Evolutionary conservation across 1,140 invertebrate genomes (phyloP), one percentile per base, ranked within the genome.

Genomic region (Neodiprion fabricii): DNA sequence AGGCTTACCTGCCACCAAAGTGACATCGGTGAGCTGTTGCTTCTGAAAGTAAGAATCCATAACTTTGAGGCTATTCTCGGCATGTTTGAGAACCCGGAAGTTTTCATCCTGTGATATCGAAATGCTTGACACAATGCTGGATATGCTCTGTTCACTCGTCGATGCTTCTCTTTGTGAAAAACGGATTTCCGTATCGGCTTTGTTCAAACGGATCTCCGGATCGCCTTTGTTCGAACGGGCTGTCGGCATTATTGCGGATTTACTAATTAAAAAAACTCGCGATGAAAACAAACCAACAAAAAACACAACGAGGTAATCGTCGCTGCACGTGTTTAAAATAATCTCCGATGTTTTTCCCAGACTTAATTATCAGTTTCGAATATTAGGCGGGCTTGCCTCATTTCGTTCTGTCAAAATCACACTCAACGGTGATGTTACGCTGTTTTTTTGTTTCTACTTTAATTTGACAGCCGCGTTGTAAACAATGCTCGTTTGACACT

Each of bases 41-140:
- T 93, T 92, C 79, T 94, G 91, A 72, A 95, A 92, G 87, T 96
- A 96, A 67, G 90, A 89, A 83, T 94, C 94, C 93, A 97, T 96
- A 81, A 93, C 92, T 75, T 91, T 92, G 66, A 97, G 88, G 82
- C 95, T 95, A 40, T 90, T 90, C 82, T 95, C 95, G 0, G 96
- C 93, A 89, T 97, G 95, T 77, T 93, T 93, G 78, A 92, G 90
- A 82, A 93, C 93, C 75, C 92, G 91, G 86, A 95, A 96, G 82
- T 92, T 93, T 89, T 96, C 95, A 84, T 96, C 94, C 79, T 92
- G 92, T 1, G 88, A 88, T 48, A 78, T 73, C 9, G 85, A 83
- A 21, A 79, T 73, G 74, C 78, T 83, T 0, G 85, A 85, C 9
- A 82, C 78, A 65, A 89, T 82, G 67, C 87, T 89, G 8, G 86